Conservation (phyloP, 1,140 invertebrate genomes). For the Ceratosolen solmsi region DNA sequence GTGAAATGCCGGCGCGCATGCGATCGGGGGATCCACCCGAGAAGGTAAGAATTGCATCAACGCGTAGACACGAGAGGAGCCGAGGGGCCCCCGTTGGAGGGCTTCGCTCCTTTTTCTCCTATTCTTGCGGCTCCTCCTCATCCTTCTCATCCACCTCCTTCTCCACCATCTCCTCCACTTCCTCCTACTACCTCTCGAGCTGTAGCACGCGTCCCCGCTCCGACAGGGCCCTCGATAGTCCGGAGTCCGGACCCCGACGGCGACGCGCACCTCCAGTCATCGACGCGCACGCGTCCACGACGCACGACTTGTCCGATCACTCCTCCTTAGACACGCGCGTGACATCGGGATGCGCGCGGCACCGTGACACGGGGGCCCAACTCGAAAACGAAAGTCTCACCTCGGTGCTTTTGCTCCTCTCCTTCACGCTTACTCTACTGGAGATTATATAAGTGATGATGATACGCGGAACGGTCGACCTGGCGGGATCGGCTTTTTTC, state of each 20-base stretch:
- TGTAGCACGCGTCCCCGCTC: neutral
- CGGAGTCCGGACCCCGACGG: conserved; percentile 8
- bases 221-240: conserved; percentile 34
- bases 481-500: neutral
- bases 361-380: neutral
- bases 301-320: neutral
- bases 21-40: neutral
- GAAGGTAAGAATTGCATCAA: conserved; percentile 33
- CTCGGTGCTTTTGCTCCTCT: neutral
- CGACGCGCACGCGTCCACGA: conserved; percentile 54
- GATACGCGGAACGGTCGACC: conserved; percentile 4
- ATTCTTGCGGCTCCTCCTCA: neutral
- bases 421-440: no score
- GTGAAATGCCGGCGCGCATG: neutral
- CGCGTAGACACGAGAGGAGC: conserved; percentile 40
- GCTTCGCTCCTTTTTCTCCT: conserved; percentile 24
- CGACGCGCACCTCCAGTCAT: conserved; percentile 59
- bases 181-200: neutral
- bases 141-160: conserved; percentile 35
- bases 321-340: neutral
- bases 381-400: neutral
- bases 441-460: conserved; percentile 3
- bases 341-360: neutral
- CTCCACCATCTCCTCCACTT: neutral
- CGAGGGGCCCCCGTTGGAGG: conserved; percentile 45